phyloP scores from a whole-genome alignment of 2,888 invertebrate species.

The Cepaea hortensis region DNA sequence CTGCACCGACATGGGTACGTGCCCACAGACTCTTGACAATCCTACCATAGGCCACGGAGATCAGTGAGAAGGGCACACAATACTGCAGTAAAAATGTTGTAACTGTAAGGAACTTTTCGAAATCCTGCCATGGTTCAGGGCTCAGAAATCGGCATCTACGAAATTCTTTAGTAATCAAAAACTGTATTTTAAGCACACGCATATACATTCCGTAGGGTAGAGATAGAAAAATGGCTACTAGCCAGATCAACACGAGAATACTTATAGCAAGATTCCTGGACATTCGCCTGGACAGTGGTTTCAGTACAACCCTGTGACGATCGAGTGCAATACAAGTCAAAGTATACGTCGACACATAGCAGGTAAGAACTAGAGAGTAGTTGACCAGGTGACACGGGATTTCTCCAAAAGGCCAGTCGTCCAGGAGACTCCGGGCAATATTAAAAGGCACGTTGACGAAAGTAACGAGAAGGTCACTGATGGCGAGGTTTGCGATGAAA shows the following conservation, averaged over 20 bases:
- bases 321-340: conserved; percentile 77
- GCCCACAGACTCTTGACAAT: conserved; percentile 73
- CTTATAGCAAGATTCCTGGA: conserved; percentile 72
- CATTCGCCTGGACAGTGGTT: conserved; percentile 76
- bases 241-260: conserved; percentile 75
- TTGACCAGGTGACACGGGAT: conserved; percentile 76
- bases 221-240: conserved; percentile 70
- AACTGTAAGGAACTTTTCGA: conserved; percentile 74
- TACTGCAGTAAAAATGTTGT: conserved; percentile 76
- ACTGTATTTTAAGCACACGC: conserved; percentile 52
- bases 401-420: conserved; percentile 77
- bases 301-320: conserved; percentile 76
- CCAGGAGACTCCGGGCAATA: conserved; percentile 74
- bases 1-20: conserved; percentile 74
- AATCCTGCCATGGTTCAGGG: conserved; percentile 69
- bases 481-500: conserved; percentile 72
- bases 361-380: conserved; percentile 76
- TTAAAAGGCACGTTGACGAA: conserved; percentile 77
- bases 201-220: conserved; percentile 76
- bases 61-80: conserved; percentile 75
- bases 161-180: conserved; percentile 53
- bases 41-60: conserved; percentile 75
- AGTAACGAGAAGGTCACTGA: conserved; percentile 70
- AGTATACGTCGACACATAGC: conserved; percentile 77
- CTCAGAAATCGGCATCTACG: conserved; percentile 73